Evolutionary conservation across 37 sponge, comb jelly and placozoan species (phyloP), one percentile per base, ranked within the genome.

Genomic region (Hexactinellida sp.): DNA sequence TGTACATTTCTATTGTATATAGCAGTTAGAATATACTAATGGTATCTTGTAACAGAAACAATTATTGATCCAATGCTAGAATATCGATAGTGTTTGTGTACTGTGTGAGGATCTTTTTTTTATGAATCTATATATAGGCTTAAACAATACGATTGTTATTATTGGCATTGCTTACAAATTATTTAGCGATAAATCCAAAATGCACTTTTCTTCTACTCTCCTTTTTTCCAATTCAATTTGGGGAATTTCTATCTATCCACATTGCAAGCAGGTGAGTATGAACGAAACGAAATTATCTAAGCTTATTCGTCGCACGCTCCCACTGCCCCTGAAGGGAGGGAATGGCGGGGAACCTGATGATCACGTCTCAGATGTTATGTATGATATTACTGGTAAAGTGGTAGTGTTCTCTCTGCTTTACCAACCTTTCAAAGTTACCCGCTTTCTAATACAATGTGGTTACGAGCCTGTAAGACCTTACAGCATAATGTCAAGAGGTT

Each of bases 381-480:
- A 16, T 13, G 47, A 13, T 16, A 41, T 16, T 41, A 5, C 13
- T 13, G 47, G 10, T 5, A 41, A 41, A 41, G 13, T 41, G 47
- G 5, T 5, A 16, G 10, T 41, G 47, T 41, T 41, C 47, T 21
- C 13, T 63, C 76, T n/a, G 76, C 76, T 63, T 1, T 63, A 21
- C 13, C 25, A 63, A 7, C 25, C 34, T 32, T 23, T 23, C 5
- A 63, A 63, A n/a, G 76, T n/a, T 25, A 32, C 30, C 25, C 25
- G 76, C 34, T 10, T 63, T 28, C 21, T 63, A n/a, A 28, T 63
- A 7, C 76, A 63, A n/a, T 63, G 3, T 23, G 76, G 76, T 28
- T 63, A 63, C 76, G 76, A 63, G 76, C 76, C 76, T n/a, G 76
- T 63, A 7, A 63, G 76, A 21, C 76, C 76, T 32, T 63, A 63